Conservation (phyloP, 1,140 invertebrate genomes). For the Brachionus rubens region DNA sequence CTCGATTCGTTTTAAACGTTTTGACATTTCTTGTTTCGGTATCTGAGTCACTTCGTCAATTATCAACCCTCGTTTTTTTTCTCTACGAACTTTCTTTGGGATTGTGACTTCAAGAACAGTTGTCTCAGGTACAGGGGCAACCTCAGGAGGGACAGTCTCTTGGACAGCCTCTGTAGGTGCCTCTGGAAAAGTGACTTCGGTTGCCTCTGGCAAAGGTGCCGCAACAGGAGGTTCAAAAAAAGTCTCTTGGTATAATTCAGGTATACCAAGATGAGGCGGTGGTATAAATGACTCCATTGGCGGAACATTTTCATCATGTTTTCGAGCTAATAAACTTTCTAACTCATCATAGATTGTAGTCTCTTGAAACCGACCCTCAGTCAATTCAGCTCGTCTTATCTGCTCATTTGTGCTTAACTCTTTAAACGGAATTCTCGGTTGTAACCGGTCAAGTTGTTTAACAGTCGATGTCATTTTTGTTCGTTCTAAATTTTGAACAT, state of each 20-base stretch:
- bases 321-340: not conserved
- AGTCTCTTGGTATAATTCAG: constrained; percentile 34
- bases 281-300: not conserved
- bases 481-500: constrained; percentile 26
- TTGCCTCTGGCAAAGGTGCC: not conserved
- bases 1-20: not conserved
- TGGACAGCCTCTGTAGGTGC: not conserved
- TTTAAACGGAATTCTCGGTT: not conserved
- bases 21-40: not conserved
- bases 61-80: not conserved
- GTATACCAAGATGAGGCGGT: not conserved
- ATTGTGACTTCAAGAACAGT: not conserved
- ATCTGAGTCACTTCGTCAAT: not conserved
- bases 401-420: constrained; percentile 35
- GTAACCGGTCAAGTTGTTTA: not conserved
- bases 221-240: not conserved
- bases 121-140: not conserved
- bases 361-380: not conserved
- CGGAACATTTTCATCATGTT: not conserved
- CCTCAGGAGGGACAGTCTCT: not conserved
- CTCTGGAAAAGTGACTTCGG: not conserved
- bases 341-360: not conserved
- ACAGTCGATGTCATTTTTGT: not conserved
- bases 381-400: constrained; percentile 5
- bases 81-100: not conserved